Evolutionary conservation across 2,888 invertebrate species (phyloP).

Genomic region (Hipparchia semele): DNA sequence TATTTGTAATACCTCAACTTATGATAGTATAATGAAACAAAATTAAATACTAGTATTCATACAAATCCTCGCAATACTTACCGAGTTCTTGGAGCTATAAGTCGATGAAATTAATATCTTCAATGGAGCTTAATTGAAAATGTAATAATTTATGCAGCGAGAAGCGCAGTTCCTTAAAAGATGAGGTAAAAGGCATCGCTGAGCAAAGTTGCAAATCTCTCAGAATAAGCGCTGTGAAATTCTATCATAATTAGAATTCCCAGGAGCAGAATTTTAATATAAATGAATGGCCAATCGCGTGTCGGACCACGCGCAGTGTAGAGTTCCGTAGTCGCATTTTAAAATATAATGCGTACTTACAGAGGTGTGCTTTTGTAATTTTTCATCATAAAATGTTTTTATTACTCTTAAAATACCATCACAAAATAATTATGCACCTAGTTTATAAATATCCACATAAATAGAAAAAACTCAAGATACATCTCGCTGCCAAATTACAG

Average conservation of each 20-base stretch:
- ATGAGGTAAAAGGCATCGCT: conserved; percentile 28
- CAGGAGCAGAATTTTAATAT: neutral
- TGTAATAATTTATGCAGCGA: conserved; percentile 42
- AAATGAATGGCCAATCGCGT: neutral
- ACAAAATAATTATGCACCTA: no score
- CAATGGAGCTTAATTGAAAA: conserved; percentile 37
- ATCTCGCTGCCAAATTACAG: no score
- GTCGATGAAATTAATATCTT: conserved; percentile 31
- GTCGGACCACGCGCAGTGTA: no score
- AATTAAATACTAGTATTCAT: neutral
- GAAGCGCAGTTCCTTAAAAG: conserved; percentile 38
- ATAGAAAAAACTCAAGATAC: no score
- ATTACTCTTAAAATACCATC: no score
- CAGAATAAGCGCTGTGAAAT: neutral
- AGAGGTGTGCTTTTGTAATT: no score
- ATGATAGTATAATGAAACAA: no score
- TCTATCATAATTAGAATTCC: neutral
- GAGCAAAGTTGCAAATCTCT: conserved; percentile 22
- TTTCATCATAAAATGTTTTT: no score
- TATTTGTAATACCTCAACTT: no score
- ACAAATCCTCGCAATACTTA: neutral
- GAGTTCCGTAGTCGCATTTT: no score
- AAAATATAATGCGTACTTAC: no score
- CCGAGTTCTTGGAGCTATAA: conserved; percentile 7
- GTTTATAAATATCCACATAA: no score